These are phyloP conservation scores for Epinotia brunnichana DNA, from an alignment of 2,888 invertebrate species.

Conservation along the genomic window DNA sequence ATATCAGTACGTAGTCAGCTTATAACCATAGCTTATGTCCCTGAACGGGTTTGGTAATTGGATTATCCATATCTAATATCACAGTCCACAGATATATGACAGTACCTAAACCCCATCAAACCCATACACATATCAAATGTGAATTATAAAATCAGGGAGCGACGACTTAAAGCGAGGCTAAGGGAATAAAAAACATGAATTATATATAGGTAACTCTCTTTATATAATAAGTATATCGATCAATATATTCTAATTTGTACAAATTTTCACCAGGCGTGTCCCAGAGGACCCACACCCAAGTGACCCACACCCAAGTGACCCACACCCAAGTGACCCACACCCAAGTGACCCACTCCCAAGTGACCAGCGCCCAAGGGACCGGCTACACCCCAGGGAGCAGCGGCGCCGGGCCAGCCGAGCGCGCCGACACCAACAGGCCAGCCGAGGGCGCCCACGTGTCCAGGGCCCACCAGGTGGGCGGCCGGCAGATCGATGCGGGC, in stretches of 20 bases:
- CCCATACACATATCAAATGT: neutral
- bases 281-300: neutral
- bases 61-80: slow-evolving; percentile 5
- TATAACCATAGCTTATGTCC: neutral
- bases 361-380: slow-evolving; percentile 29
- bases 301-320: slow-evolving; percentile 16
- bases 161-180: neutral
- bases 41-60: slow-evolving; percentile 5
- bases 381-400: slow-evolving; percentile 26
- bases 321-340: slow-evolving; percentile 21
- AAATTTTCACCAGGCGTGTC: slow-evolving; percentile 60
- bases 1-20: slow-evolving; percentile 1
- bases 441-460: slow-evolving; percentile 47
- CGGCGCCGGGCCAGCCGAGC: slow-evolving; percentile 47
- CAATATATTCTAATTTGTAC: slow-evolving; percentile 52
- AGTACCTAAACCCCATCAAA: neutral
- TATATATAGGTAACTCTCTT: slow-evolving; percentile 73
- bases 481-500: slow-evolving; percentile 60
- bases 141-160: neutral
- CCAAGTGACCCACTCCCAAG: slow-evolving; percentile 22
- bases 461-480: slow-evolving; percentile 56
- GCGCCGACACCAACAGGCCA: slow-evolving; percentile 42
- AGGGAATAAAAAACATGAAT: slow-evolving; percentile 41
- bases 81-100: neutral
- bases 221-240: slow-evolving; percentile 63